Conservation (phyloP, 1,140 invertebrate genomes). For the Tribolium castaneum region DNA sequence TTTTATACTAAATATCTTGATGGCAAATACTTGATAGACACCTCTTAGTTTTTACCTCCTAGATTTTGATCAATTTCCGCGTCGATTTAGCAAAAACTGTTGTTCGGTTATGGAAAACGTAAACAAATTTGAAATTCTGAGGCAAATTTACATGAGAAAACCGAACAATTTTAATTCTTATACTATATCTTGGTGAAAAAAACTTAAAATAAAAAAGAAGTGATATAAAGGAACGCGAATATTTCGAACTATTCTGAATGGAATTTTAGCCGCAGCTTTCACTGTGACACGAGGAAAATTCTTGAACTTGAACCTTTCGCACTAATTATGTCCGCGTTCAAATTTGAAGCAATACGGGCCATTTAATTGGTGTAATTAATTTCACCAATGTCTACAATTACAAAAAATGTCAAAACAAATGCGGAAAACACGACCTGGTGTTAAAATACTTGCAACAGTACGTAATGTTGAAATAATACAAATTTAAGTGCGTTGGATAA, state of each 20-base stretch:
- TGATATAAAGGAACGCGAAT: background rate
- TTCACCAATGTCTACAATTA: background rate
- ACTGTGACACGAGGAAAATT: background rate
- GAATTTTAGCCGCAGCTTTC: background rate
- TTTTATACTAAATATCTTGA: no score
- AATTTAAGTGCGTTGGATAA: background rate
- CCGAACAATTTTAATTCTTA: no score
- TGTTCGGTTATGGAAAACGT: no score
- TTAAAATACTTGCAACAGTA: background rate
- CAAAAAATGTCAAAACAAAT: background rate
- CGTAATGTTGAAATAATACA: background rate
- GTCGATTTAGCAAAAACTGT: no score
- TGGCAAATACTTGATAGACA: no score
- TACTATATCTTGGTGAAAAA: no score
- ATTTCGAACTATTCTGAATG: background rate
- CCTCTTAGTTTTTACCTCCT: no score
- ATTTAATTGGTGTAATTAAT: background rate
- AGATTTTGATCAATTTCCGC: no score
- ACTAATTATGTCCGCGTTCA: background rate
- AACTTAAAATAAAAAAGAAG: no score
- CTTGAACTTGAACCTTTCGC: constrained; percentile 1
- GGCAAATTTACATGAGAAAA: no score
- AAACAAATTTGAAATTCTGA: no score
- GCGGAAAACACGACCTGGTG: background rate
- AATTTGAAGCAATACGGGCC: background rate